phyloP scores from a whole-genome alignment of 1,140 invertebrate genomes.

The Daktulosphaira vitifoliae region DNA sequence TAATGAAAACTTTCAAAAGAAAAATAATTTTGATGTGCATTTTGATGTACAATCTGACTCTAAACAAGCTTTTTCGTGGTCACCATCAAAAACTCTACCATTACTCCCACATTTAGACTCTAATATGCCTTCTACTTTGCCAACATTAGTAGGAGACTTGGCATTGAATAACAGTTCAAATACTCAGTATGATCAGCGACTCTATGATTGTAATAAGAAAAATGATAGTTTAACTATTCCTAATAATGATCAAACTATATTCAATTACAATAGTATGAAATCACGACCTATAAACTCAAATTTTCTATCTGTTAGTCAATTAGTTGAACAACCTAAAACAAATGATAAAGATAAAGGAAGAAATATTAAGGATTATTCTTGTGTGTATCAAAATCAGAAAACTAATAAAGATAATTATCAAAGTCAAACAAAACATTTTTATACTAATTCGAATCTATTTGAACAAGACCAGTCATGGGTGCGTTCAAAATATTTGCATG shows the following conservation, averaged over 20 bases:
- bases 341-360: constrained; percentile 42
- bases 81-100: constrained; percentile 38
- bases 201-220: constrained; percentile 27
- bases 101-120: constrained; percentile 38
- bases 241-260: constrained; percentile 25
- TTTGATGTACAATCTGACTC: constrained; percentile 23
- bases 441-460: constrained; percentile 14
- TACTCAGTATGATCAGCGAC: constrained; percentile 33
- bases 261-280: constrained; percentile 1
- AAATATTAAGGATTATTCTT: constrained; percentile 27
- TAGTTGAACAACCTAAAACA: constrained; percentile 52
- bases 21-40: constrained; percentile 20
- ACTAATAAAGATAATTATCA: constrained; percentile 28
- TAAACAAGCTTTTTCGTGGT: constrained; percentile 36
- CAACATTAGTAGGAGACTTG: constrained; percentile 42
- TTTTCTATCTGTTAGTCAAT: constrained; percentile 57
- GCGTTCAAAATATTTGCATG: constrained; percentile 30
- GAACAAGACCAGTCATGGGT: constrained; percentile 32
- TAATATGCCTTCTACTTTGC: constrained; percentile 41
- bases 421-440: constrained; percentile 27
- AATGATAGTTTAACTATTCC: constrained; percentile 23
- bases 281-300: constrained; percentile 38
- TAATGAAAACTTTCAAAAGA: constrained; percentile 21
- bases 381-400: constrained; percentile 27
- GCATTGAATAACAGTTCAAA: constrained; percentile 37